Conservation (phyloP, 2,888 invertebrate species). For the Phaedon cochleariae region DNA sequence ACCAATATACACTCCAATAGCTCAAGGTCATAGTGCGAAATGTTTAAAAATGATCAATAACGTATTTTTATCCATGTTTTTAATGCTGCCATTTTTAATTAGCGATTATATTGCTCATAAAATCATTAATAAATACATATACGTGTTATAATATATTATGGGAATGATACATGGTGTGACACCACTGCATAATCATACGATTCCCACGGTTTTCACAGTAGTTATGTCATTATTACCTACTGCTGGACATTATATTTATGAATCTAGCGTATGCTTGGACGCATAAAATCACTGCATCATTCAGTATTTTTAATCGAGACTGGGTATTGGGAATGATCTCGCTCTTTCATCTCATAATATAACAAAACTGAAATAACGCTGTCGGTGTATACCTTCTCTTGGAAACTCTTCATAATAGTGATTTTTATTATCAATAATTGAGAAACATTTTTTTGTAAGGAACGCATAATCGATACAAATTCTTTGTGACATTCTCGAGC, state of each 20-base stretch:
- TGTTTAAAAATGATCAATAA: neutral
- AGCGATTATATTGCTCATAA: neutral
- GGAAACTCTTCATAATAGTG: too few species aligned
- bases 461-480: too few species aligned
- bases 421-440: too few species aligned
- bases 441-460: too few species aligned
- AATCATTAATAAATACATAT: neutral
- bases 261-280: neutral
- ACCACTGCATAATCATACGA: neutral
- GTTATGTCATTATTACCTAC: constrained; percentile 2
- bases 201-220: constrained; percentile 1
- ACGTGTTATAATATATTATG: neutral
- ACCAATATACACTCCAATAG: too few species aligned
- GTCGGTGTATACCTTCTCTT: too few species aligned
- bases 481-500: too few species aligned
- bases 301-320: neutral
- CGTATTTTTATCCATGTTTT: neutral
- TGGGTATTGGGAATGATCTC: neutral
- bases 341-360: too few species aligned
- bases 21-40: too few species aligned
- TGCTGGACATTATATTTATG: constrained; percentile 1
- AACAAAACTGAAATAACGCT: too few species aligned
- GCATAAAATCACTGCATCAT: neutral
- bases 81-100: neutral
- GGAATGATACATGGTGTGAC: neutral